phyloP scores from a whole-genome alignment of 1,140 invertebrate species.

The Euwallacea similis region DNA sequence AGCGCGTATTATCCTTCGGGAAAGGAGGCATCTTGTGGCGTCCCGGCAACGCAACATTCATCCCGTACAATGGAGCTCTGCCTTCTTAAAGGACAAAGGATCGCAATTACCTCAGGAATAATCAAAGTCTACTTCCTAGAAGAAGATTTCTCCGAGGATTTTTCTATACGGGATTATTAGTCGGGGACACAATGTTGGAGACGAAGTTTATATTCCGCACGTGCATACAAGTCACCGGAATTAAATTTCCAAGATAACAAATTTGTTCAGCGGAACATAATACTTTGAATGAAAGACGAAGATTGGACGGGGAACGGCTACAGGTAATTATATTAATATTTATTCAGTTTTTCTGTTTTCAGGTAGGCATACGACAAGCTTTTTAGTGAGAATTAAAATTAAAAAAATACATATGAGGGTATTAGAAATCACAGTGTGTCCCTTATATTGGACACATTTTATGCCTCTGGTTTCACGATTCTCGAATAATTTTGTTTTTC shows the following conservation, averaged over 20 bases:
- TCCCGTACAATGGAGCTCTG: conserved; percentile 27
- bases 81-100: conserved; percentile 31
- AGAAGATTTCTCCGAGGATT: conserved; percentile 3
- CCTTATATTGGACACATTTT: no score
- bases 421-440: no score
- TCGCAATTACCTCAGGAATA: conserved; percentile 32
- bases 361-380: no score
- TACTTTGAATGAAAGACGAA: no score
- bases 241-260: not conserved
- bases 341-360: no score
- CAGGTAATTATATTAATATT: no score
- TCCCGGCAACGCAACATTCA: conserved; percentile 21
- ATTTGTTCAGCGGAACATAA: not conserved
- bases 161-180: conserved; percentile 4
- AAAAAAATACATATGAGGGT: no score
- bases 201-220: conserved; percentile 4
- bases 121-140: conserved; percentile 32
- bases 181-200: not conserved
- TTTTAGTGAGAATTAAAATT: no score
- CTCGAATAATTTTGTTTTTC: no score
- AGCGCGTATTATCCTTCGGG: conserved; percentile 1
- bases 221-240: not conserved
- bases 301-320: no score
- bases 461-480: no score
- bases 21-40: conserved; percentile 23